phyloP scores from a whole-genome alignment of 2,888 invertebrate genomes.

The Candidula unifasciata region DNA sequence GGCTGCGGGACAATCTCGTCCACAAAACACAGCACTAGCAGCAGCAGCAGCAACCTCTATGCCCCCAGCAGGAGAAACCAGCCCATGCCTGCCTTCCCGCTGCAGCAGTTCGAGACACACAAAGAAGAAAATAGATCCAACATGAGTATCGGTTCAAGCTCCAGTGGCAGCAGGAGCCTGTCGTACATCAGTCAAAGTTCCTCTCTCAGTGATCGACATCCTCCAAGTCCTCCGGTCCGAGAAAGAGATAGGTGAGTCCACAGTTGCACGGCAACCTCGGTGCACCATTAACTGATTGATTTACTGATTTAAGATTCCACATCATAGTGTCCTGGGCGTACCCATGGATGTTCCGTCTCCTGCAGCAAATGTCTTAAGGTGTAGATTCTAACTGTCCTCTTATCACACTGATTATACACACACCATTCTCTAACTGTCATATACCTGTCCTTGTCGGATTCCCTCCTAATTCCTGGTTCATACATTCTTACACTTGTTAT shows the following conservation, averaged over 20 bases:
- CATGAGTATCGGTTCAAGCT: slow-evolving; percentile 25
- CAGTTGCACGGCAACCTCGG: not conserved
- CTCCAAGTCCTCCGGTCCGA: slow-evolving; percentile 72
- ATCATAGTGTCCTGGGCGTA: too few relatives aligned
- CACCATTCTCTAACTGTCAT: too few relatives aligned
- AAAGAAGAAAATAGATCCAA: slow-evolving; percentile 63
- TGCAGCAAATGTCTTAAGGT: too few relatives aligned
- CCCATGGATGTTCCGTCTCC: too few relatives aligned
- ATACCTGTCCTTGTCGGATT: too few relatives aligned
- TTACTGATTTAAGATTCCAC: too few relatives aligned
- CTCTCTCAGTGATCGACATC: slow-evolving; percentile 58
- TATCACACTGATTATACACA: too few relatives aligned
- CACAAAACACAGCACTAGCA: slow-evolving; percentile 61
- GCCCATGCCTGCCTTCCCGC: slow-evolving; percentile 63
- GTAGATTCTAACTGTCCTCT: too few relatives aligned
- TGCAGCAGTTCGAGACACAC: slow-evolving; percentile 51
- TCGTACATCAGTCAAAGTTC: slow-evolving; percentile 51
- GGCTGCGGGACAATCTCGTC: slow-evolving; percentile 74
- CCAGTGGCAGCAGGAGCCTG: slow-evolving; percentile 37
- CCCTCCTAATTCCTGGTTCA: too few relatives aligned
- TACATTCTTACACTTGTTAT: too few relatives aligned
- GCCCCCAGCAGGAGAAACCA: slow-evolving; percentile 31
- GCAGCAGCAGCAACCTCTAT: not conserved
- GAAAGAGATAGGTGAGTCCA: slow-evolving; percentile 67
- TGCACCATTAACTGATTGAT: not conserved